A percentile compares a stretch with the other conserved stretches of the same genome.
phyloP scores from a whole-genome alignment of 2,113 vertebrate genomes.

The Rhizomys pruinosus region DNA sequence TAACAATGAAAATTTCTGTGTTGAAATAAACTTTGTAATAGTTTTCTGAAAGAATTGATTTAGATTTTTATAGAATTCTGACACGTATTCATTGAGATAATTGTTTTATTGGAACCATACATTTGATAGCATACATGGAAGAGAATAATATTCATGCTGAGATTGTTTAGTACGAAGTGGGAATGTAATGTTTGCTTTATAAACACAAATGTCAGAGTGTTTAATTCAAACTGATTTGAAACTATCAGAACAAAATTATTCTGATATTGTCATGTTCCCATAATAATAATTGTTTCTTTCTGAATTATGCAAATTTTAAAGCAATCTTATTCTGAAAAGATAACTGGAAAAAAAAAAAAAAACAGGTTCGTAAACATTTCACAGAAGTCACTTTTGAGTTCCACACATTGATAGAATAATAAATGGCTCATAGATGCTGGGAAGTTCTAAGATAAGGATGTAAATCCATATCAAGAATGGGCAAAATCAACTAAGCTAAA shows the following conservation, averaged over 20 bases:
- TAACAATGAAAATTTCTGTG: not conserved
- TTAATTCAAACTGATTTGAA: conserved; percentile 37
- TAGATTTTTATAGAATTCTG: conserved; percentile 62
- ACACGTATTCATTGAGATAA: conserved; percentile 37
- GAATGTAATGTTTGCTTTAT: conserved; percentile 18
- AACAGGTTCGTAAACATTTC: not conserved
- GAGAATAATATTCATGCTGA: not conserved
- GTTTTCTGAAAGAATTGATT: conserved; percentile 49
- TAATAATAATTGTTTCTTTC: not conserved
- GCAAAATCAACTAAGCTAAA: conserved; percentile 45
- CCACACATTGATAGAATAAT: conserved; percentile 25
- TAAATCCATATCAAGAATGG: conserved; percentile 26
- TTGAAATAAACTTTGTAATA: conserved; percentile 51
- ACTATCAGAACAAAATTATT: conserved; percentile 31
- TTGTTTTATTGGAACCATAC: not conserved
- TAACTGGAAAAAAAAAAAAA: conserved; percentile 33
- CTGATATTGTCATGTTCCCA: conserved; percentile 9
- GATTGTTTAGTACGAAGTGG: not conserved
- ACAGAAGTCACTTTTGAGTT: conserved; percentile 35
- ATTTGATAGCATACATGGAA: not conserved
- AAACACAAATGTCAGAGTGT: not conserved
- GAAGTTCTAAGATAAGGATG: not conserved
- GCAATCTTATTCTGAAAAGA: conserved; percentile 30
- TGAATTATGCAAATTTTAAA: conserved; percentile 44
- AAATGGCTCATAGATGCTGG: conserved; percentile 36